Evolutionary conservation across 2,113 vertebrate genomes (phyloP), one percentile per base, ranked within the genome.

Genomic region (Numenius arquata): DNA sequence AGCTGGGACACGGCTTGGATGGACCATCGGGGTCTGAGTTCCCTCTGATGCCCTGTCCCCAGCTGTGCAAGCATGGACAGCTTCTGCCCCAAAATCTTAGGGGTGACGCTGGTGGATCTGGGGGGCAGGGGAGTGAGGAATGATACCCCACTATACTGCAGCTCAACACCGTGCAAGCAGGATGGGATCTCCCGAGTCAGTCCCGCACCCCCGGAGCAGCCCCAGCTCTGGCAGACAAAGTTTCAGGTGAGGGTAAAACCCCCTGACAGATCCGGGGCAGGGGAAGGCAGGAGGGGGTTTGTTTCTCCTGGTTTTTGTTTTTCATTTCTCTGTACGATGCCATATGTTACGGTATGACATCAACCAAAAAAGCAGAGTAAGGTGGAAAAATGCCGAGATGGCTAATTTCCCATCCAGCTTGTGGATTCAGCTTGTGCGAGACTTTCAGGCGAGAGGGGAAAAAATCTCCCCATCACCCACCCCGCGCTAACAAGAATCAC

Each of bases 361-460:
- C 87, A 63, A 58, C 88, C 0, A 0, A 93, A 95, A 90, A 94
- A 88, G 94, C 95, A 84, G 95, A 95, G 82, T 90, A 93, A 96
- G 93, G 96, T 95, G 96, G 96, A 96, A 95, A 97, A 95, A 58
- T 90, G 96, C 97, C 90, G 83, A 96, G 95, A 90, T 92, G 95
- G 95, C 97, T 88, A 17, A 89, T 96, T 96, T 97, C 97, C 96
- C 94, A 92, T 71, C 50, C 91, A 88, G 94, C 85, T 40, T 59
- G 38, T 81, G 92, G 63, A 56, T 93, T 36, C 84, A 76, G 79
- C 85, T 56, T 90, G 93, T 92, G 90, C 0, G 41, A 94, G 95
- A 93, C 92, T 88, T 59, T 47, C 6, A 74, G 86, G 71, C 36
- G 5, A 84, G 91, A 93, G 85, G 92, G 94, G 77, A 56, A 30